A percentile compares a stretch with the other conserved stretches of the same genome.
Conservation (phyloP, 2,888 invertebrate genomes). For the Conchocele bisecta region DNA sequence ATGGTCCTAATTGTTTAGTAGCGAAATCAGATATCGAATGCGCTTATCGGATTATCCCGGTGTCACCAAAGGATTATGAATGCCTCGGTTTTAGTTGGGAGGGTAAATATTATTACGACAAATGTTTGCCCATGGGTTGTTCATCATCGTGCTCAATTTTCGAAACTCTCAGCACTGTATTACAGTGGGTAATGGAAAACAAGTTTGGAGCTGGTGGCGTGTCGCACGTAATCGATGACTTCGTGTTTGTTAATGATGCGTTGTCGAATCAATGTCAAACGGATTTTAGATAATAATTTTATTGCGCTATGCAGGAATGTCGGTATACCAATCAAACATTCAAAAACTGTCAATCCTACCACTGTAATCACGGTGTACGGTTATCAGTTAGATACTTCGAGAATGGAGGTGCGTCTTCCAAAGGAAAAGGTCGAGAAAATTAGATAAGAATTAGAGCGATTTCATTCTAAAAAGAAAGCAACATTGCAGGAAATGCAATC, state of each 20-base stretch:
- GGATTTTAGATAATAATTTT: constrained; percentile 17
- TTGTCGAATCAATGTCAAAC: constrained; percentile 7
- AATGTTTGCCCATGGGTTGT: constrained; percentile 27
- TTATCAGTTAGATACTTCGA: constrained; percentile 24
- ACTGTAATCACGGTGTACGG: constrained; percentile 11
- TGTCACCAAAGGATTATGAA: constrained; percentile 21
- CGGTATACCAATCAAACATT: constrained; percentile 8
- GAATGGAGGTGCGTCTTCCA: constrained; percentile 9
- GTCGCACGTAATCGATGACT: constrained; percentile 38
- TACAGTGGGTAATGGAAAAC: constrained; percentile 29
- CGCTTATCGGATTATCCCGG: constrained; percentile 33
- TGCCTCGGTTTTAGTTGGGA: constrained; percentile 24
- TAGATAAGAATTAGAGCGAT: neutral
- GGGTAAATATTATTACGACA: constrained; percentile 23
- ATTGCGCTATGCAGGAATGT: neutral
- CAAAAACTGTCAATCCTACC: constrained; percentile 9
- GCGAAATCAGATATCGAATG: constrained; percentile 42
- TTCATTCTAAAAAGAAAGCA: neutral
- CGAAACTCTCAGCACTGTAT: constrained; percentile 16
- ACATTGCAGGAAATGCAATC: constrained; percentile 18
- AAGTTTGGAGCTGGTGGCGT: constrained; percentile 3
- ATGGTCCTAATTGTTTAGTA: constrained; percentile 13
- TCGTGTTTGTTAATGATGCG: constrained; percentile 19
- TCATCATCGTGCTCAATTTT: constrained; percentile 29
- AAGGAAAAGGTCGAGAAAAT: constrained; percentile 18